Base-by-base conservation (phyloP, 92 coral and sea anemone genomes). In the Phenganax subtilis region DNA sequence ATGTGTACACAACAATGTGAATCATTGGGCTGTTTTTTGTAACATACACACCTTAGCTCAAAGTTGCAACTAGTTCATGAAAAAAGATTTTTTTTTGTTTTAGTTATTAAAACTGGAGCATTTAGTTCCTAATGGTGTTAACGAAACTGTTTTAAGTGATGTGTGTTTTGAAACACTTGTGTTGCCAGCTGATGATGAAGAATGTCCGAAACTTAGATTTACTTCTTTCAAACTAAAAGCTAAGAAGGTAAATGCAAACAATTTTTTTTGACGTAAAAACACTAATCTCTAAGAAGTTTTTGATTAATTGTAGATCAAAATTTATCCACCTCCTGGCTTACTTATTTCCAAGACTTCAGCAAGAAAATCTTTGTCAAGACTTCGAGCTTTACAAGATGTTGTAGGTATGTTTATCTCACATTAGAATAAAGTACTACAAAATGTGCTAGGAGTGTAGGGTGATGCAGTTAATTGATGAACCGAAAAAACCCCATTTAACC, bases 381-480 rank as follows among this genome's bases (percentile, higher is more conserved):
- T 94, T 11, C 77, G 98, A 85, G 98, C 97, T 47, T 75, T 94
- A 25, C 98, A 94, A 62, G 89, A 92, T 73, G 96, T 91, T 57
- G 80, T 89, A 84, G 97, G 98, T 94, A 85, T 58, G 92, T 60
- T 0, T 27, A 47, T 14, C 28, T 10, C 65, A 12, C 7, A 3
- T 59, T 1, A 59, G 65, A 59, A 14, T 59, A 59, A 14, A 14
- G 65, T 14, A 59, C 16, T 20, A 20, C 25, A 20, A 20, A 20
- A 20, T 20, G 25, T 20, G 25, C 25, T 20, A 20, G 25, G 25
- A 20, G 25, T 20, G 25, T 20, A 20, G 25, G 25, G 25, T 20
- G 25, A 20, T 20, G 25, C 25, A 20, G 25, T 20, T 20, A 20
- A 20, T 20, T 20, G 25, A 20, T 20, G 25, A 20, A 20, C 25